Evolutionary conservation across 1,140 invertebrate species (phyloP).

Genomic region (Drosophila kikkawai): DNA sequence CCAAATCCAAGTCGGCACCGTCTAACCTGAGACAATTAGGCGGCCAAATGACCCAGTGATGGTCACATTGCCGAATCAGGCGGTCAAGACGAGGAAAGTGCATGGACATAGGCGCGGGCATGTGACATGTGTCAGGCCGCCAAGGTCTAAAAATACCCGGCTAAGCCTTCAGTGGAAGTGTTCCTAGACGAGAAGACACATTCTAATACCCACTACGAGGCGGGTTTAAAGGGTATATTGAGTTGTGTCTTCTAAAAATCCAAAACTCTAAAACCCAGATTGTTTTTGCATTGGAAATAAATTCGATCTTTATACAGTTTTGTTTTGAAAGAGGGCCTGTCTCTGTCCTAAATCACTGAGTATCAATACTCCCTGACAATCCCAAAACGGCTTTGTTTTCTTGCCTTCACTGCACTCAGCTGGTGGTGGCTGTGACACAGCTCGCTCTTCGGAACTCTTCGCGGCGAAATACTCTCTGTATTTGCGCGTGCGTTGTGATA

Average conservation of each 20-base stretch:
- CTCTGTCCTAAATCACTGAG: background rate
- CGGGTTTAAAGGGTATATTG: background rate
- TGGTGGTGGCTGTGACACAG: constrained; percentile 8
- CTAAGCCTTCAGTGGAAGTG: constrained; percentile 34
- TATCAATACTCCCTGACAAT: background rate
- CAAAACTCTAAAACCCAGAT: too few relatives aligned
- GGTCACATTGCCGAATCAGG: constrained; percentile 57
- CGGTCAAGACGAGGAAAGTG: background rate
- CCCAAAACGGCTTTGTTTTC: constrained; percentile 1
- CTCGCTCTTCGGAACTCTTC: background rate
- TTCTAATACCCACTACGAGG: background rate
- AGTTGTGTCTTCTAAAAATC: background rate
- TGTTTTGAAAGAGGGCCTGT: background rate
- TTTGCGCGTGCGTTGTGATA: constrained; percentile 4
- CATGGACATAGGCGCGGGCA: constrained; percentile 18
- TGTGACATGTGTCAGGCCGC: constrained; percentile 19
- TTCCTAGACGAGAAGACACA: constrained; percentile 2
- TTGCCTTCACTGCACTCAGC: constrained; percentile 7
- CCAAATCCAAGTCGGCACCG: background rate
- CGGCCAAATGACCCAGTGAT: background rate
- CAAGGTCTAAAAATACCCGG: constrained; percentile 38
- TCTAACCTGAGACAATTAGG: background rate
- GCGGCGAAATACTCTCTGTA: background rate
- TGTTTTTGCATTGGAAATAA: background rate
- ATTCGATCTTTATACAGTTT: background rate